Percentiles rank a stretch among this genome's conserved stretches.
These are phyloP conservation scores for Lomographa bimaculata DNA, from an alignment of 2,888 invertebrate species.

Conservation along the genomic window DNA sequence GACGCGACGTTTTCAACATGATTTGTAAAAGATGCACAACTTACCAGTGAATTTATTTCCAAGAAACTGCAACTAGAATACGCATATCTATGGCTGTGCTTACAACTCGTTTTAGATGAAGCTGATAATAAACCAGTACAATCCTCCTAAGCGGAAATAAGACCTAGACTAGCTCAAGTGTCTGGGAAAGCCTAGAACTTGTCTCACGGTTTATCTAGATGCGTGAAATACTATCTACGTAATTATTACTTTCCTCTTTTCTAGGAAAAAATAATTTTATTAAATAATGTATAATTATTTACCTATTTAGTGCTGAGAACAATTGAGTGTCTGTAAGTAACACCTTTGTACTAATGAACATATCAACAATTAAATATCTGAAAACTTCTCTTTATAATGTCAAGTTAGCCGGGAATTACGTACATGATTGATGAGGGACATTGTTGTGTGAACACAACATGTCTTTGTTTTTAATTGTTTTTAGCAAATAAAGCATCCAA, in stretches of 20 bases:
- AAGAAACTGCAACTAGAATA: no score
- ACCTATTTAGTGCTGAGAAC: no score
- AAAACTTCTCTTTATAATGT: no score
- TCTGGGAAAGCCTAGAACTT: slow-evolving; percentile 18
- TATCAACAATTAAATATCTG: no score
- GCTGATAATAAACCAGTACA: slow-evolving; percentile 2
- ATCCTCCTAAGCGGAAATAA: slow-evolving; percentile 1
- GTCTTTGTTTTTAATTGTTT: slow-evolving; percentile 4
- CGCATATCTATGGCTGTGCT: no score
- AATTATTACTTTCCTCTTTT: no score
- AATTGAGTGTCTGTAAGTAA: no score
- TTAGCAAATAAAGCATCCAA: slow-evolving; percentile 2
- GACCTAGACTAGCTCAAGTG: slow-evolving; percentile 8
- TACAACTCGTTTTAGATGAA: not conserved
- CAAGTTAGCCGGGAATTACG: not conserved
- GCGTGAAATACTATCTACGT: slow-evolving; percentile 1
- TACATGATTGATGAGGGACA: not conserved
- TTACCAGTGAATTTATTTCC: not conserved
- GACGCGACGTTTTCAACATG: no score
- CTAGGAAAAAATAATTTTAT: no score
- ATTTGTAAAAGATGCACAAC: no score
- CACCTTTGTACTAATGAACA: no score
- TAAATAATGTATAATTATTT: no score
- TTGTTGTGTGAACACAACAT: slow-evolving; percentile 10
- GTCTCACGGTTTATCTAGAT: slow-evolving; percentile 10